These are phyloP conservation scores for Catotricha subobsoleta DNA, from an alignment of 2,888 invertebrate genomes.

Conservation along the genomic window DNA sequence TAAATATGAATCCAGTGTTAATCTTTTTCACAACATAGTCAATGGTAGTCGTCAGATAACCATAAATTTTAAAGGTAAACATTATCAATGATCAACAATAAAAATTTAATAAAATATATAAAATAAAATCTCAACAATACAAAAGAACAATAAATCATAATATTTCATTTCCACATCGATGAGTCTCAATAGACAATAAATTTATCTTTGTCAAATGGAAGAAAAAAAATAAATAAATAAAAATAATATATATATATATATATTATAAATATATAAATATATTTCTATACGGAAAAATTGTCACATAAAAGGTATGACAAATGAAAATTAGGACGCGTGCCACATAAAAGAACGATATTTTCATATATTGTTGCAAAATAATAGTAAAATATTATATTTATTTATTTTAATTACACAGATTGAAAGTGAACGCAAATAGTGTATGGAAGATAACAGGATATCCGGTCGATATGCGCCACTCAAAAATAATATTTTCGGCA, in stretches of 20 bases:
- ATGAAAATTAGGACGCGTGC: slow-evolving; percentile 6
- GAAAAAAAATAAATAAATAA: slow-evolving; percentile 1
- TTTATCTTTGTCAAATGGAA: slow-evolving; percentile 4
- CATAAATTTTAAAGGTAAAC: no score
- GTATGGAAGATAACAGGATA: slow-evolving; percentile 4
- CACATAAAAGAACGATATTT: slow-evolving; percentile 1
- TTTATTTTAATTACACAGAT: no score
- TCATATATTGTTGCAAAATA: no score
- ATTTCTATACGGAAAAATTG: no score
- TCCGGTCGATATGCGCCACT: slow-evolving; percentile 1
- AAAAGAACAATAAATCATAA: slow-evolving; percentile 5
- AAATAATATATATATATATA: not conserved
- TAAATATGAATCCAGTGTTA: no score
- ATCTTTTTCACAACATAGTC: no score
- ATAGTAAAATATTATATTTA: no score
- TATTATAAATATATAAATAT: not conserved
- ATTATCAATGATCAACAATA: no score
- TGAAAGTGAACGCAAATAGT: no score
- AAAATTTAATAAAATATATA: not conserved
- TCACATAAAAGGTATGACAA: slow-evolving; percentile 5
- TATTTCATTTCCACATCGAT: slow-evolving; percentile 6
- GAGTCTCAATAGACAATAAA: slow-evolving; percentile 6
- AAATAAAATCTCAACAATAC: not conserved
- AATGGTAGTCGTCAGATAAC: no score
- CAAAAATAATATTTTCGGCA: no score